Base-by-base conservation (phyloP, 1,140 invertebrate genomes). In the Telenomus remus region DNA sequence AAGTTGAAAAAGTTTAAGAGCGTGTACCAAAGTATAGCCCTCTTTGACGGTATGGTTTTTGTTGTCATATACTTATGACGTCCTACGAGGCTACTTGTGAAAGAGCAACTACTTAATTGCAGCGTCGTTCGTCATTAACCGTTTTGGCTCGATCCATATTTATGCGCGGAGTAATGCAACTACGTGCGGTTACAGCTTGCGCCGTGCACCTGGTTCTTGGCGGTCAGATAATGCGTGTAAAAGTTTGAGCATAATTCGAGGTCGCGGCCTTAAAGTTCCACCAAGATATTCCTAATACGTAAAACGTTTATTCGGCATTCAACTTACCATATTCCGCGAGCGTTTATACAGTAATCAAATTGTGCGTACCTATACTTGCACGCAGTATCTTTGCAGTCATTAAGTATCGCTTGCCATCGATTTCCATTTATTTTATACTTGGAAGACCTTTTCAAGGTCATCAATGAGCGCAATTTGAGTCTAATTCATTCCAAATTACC, bases 101-200 rank as follows among this genome's bases (percentile, higher is more conserved):
- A 66, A 78, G 56, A 74, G 53, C 59, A 73, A 79, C 64, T 71
- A 75, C 79, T 84, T 82, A 82, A 81, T 81, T 76, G 77, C 79
- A 61, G 63, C 74, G 73, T 63, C 49, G 73, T 81, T 79, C 61
- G 53, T 81, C 72, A 69, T 81, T 82, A 59, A 79, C 64, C 70
- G 53, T 59, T n/a, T n/a, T 65, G 54, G 59, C 69, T 66, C 48
- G 69, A 79, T 81, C 60, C 65, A 77, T 81, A 81, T 80, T 78
- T 81, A 81, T 72, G 68, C 70, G 70, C 72, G 46, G 43, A 59
- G 65, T 76, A 73, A 78, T 76, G 76, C 68, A 78, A 83, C 63
- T 57, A 51, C 64, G 55, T 68, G 53, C 65, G 75, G 68, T 71
- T 71, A 68, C 69, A 59, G 68, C 63, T 71, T 69, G 47, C 55